Evolutionary conservation across 2,113 vertebrate genomes (phyloP), one percentile per base, ranked within the genome.

Genomic region (Acanthochromis polyacanthus): DNA sequence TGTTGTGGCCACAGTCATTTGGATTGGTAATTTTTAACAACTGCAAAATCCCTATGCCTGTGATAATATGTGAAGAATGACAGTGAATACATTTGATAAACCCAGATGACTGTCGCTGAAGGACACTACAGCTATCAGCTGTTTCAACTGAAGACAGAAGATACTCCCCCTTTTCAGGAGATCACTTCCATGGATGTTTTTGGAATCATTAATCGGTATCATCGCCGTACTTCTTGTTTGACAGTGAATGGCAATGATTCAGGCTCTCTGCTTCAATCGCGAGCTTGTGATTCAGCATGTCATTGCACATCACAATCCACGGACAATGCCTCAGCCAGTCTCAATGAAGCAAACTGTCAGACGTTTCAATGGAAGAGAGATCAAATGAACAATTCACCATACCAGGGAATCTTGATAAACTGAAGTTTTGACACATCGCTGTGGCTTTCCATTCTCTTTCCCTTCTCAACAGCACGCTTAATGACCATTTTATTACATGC

Each of bases 121-220:
- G 80, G 78, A 63, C 69, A 75, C 76, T 48, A 82, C 43, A 45
- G 60, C 69, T 76, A 57, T 81, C 81, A 84, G 63, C 58, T 64
- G 86, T 85, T 83, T 81, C 72, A 83, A 88, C 75, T 79, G 59
- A 78, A 88, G 80, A 87, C 74, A 80, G 81, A 89, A 60, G 60
- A 71, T 81, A 71, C 77, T 72, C 76, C 40, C 70, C 22, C 52
- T 66, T 84, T 85, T 80, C 74, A 78, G 75, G 75, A 72, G 82
- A 89, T 87, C 71, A 75, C 65, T 76, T 53, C 87, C 81, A 81
- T 81, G 38, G 88, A 88, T 78, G 80, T 81, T 82, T 83, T 48
- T 71, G 14, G 86, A 75, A 72, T 88, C 78, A 89, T 91, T 93
- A 82, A 92, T 93, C 89, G 83, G 80, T 87, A 88, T 91, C 87